phyloP scores from a whole-genome alignment of 2,113 vertebrate species.

The Girardinichthys multiradiatus region DNA sequence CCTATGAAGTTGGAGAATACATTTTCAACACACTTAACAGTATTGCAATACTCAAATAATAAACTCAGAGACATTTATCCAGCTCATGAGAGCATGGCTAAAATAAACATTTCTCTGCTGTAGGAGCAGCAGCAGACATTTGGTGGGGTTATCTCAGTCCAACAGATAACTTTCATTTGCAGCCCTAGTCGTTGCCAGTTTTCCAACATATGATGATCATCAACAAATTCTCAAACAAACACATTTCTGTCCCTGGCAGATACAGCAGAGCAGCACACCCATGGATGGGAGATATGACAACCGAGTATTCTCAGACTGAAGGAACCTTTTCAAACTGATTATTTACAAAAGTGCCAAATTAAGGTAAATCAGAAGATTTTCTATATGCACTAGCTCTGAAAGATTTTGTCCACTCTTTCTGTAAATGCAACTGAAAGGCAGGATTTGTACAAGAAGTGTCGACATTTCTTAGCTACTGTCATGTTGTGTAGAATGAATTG shows the following conservation, averaged over 20 bases:
- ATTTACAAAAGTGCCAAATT: neutral
- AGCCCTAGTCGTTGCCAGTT: constrained; percentile 27
- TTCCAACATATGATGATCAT: constrained; percentile 40
- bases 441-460: neutral
- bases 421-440: neutral
- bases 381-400: neutral
- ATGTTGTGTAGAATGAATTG: too few relatives aligned
- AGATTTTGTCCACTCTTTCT: neutral
- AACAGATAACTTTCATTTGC: constrained; percentile 57
- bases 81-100: constrained; percentile 12
- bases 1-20: neutral
- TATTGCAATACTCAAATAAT: neutral
- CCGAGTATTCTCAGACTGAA: neutral
- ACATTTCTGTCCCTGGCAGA: constrained; percentile 39
- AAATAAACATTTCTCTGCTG: neutral
- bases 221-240: constrained; percentile 53
- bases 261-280: constrained; percentile 17
- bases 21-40: neutral
- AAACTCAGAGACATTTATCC: neutral
- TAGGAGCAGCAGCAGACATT: constrained; percentile 23
- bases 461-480: neutral
- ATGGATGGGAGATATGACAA: neutral
- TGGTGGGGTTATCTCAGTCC: constrained; percentile 39
- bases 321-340: neutral
- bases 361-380: neutral